These are phyloP conservation scores for Nesoenas mayeri DNA, from an alignment of 2,113 vertebrate genomes.

Conservation along the genomic window DNA sequence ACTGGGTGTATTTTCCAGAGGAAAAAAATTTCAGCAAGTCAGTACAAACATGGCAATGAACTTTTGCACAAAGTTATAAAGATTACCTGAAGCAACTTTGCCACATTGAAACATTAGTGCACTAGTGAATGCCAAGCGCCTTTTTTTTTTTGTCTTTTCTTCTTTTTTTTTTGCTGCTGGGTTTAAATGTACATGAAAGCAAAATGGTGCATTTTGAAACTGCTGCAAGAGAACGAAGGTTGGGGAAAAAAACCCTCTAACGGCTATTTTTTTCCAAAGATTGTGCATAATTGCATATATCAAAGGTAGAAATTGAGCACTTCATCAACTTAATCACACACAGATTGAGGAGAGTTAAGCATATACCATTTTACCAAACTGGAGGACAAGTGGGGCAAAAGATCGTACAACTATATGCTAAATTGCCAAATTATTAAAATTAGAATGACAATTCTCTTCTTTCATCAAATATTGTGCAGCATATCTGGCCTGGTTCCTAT, in stretches of 20 bases:
- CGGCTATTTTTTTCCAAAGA: slow-evolving; percentile 6
- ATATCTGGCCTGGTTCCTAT: background rate
- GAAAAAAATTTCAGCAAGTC: slow-evolving; percentile 13
- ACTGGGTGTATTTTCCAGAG: background rate
- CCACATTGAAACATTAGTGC: slow-evolving; percentile 37
- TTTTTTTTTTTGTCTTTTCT: background rate
- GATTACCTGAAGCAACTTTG: slow-evolving; percentile 35
- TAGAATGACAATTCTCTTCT: background rate
- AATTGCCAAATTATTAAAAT: background rate
- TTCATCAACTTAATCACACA: slow-evolving; percentile 15
- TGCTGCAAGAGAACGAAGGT: background rate
- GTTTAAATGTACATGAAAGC: slow-evolving; percentile 34
- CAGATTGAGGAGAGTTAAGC: slow-evolving; percentile 1
- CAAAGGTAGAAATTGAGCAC: slow-evolving; percentile 17
- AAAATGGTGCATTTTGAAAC: slow-evolving; percentile 3
- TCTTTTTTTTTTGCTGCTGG: background rate
- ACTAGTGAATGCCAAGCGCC: slow-evolving; percentile 9
- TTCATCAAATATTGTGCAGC: background rate
- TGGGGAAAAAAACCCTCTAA: background rate
- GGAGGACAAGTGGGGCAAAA: background rate
- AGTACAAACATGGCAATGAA: slow-evolving; percentile 28
- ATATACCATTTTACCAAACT: background rate
- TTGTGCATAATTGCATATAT: background rate
- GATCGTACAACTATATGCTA: background rate
- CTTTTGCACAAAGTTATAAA: slow-evolving; percentile 4